phyloP scores from a whole-genome alignment of 2,113 vertebrate genomes.

The Apus apus region DNA sequence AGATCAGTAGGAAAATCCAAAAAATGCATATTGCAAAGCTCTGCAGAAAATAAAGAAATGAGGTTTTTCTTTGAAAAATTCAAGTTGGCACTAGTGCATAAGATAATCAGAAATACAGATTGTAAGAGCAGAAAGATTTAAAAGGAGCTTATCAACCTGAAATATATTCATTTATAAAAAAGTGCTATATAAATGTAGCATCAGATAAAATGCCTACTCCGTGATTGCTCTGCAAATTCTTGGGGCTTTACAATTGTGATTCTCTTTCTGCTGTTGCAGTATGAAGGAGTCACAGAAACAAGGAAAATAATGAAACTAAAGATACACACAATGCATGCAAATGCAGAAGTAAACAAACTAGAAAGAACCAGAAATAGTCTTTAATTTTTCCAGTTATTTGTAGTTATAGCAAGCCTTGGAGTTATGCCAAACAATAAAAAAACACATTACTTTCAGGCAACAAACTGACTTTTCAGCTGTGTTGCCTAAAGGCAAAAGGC shows the following conservation, averaged over 20 bases:
- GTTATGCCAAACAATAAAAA: conserved; percentile 3
- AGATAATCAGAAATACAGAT: conserved; percentile 31
- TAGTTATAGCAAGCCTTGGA: neutral
- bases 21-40: neutral
- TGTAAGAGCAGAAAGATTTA: conserved; percentile 13
- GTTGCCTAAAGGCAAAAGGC: neutral
- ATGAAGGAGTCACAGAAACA: neutral
- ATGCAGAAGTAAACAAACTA: conserved; percentile 12
- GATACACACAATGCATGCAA: neutral
- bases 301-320: neutral
- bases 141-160: neutral
- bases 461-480: neutral
- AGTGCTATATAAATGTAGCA: neutral
- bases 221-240: neutral
- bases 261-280: neutral
- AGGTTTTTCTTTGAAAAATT: conserved; percentile 42
- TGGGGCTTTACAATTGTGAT: neutral
- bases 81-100: neutral
- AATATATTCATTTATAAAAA: neutral
- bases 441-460: conserved; percentile 3
- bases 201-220: conserved; percentile 1
- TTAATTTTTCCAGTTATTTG: neutral
- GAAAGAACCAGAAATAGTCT: neutral
- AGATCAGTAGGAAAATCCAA: neutral
- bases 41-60: conserved; percentile 25